Percentiles rank a stretch among this genome's conserved stretches.
These are phyloP conservation scores for Spea multiplicata DNA, from an alignment of 2,113 vertebrate genomes.

Conservation along the genomic window DNA sequence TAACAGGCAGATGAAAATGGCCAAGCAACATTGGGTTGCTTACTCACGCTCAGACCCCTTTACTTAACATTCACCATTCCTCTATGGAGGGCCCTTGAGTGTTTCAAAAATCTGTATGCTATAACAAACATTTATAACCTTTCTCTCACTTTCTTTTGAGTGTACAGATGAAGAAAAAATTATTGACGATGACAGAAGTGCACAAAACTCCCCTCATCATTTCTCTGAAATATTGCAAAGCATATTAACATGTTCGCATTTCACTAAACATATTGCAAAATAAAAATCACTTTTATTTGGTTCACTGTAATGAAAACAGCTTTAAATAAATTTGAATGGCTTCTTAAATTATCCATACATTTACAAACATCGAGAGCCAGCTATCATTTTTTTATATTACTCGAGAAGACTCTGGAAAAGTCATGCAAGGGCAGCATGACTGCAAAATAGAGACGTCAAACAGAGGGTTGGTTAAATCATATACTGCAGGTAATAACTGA, in stretches of 20 bases:
- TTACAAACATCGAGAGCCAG: background rate
- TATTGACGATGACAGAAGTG: background rate
- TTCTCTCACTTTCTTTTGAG: background rate
- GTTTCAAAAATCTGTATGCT: no score
- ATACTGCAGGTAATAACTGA: no score
- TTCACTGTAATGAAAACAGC: background rate
- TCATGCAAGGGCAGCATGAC: background rate
- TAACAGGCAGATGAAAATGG: no score
- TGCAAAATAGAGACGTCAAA: background rate
- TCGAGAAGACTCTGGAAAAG: background rate
- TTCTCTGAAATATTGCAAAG: constrained; percentile 1
- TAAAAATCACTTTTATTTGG: constrained; percentile 6
- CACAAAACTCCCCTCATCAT: background rate
- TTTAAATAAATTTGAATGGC: background rate
- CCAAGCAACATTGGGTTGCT: no score
- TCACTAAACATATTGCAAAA: constrained; percentile 1
- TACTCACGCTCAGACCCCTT: no score
- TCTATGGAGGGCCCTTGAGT: no score
- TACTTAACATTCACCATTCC: no score
- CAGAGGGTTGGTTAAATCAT: no score
- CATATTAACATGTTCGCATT: background rate
- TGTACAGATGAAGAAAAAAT: background rate
- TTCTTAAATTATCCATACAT: background rate
- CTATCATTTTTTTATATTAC: background rate
- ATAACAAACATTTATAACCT: background rate